Conservation (phyloP, 2,113 vertebrate species). For the Caretta caretta region DNA sequence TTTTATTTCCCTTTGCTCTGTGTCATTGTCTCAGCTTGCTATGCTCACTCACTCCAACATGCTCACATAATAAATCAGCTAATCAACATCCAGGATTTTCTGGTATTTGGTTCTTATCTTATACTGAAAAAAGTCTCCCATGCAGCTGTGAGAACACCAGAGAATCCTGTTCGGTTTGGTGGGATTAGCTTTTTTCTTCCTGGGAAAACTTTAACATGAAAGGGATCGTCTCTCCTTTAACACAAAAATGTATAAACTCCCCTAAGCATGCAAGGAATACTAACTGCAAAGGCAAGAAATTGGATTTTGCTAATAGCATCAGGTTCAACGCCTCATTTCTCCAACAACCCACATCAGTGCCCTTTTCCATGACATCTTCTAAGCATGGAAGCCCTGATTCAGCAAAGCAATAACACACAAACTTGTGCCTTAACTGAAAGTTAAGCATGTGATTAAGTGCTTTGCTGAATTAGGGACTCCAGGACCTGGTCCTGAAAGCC, state of each 20-base stretch:
- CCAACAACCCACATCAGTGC: not conserved
- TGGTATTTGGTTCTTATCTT: fast-evolving
- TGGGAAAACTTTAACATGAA: not conserved
- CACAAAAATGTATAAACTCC: not conserved
- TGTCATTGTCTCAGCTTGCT: not conserved
- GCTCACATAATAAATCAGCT: not conserved
- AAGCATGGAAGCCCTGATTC: not conserved
- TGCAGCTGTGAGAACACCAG: not conserved
- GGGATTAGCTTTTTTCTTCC: not conserved
- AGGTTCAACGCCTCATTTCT: not conserved
- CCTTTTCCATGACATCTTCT: not conserved
- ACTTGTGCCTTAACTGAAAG: not conserved
- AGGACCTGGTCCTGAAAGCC: not conserved
- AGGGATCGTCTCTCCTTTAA: not conserved
- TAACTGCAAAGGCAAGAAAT: not conserved
- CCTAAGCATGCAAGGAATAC: not conserved
- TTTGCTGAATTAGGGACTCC: not conserved
- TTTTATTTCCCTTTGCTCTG: not conserved
- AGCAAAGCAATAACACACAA: not conserved
- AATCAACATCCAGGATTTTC: not conserved
- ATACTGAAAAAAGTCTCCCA: fast-evolving
- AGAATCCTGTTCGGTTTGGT: not conserved
- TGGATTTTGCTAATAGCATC: not conserved
- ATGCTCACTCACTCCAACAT: not conserved
- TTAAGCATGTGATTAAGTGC: not conserved